phyloP scores from a whole-genome alignment of 64 coral and sea anemone genomes.

The Exaiptasia diaphana region DNA sequence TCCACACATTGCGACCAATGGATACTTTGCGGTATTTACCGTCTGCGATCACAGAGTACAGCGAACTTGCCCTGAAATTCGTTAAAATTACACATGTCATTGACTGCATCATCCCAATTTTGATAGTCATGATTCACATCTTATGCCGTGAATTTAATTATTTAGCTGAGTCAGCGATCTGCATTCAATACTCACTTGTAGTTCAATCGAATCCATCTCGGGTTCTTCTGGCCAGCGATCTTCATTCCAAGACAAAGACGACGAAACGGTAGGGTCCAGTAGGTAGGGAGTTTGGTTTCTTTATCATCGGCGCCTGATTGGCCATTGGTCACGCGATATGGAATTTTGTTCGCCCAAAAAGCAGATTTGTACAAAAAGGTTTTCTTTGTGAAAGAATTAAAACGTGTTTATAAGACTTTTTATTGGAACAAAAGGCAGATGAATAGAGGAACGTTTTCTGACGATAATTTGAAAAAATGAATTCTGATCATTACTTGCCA shows the following conservation, averaged over 20 bases:
- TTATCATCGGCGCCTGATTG: background rate
- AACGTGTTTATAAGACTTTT: background rate
- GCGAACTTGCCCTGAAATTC: too few species aligned
- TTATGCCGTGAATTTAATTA: too few species aligned
- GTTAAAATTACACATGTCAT: too few species aligned
- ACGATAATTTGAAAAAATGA: too few species aligned
- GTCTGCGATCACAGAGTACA: background rate
- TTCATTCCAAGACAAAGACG: background rate
- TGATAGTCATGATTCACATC: too few species aligned
- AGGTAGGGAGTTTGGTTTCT: too few species aligned
- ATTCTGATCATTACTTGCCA: too few species aligned
- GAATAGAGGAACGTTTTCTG: background rate
- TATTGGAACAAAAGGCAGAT: background rate
- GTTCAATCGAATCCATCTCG: background rate
- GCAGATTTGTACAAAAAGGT: background rate
- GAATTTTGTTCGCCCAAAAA: background rate
- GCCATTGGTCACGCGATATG: background rate
- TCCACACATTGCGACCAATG: background rate
- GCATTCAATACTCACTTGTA: too few species aligned
- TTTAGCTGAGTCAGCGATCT: too few species aligned
- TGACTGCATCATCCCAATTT: too few species aligned
- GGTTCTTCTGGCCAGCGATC: background rate
- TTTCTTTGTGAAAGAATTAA: too few species aligned
- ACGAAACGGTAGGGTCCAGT: background rate
- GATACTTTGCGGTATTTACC: background rate